Base-by-base conservation (phyloP, 2,113 vertebrate species). In the Oxygymnocypris stewartii region DNA sequence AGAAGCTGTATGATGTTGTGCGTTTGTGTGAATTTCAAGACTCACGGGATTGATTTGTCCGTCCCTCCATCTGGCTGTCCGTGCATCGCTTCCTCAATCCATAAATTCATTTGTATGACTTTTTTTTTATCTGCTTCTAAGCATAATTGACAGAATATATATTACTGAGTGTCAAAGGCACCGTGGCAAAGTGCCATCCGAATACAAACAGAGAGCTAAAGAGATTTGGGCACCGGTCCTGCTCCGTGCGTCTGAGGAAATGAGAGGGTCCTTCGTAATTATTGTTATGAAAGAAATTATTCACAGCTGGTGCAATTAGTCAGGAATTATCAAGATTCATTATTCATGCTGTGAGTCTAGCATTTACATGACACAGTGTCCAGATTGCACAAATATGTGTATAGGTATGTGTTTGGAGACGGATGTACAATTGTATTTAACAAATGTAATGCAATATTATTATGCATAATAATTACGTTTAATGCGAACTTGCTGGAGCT, bases 281-380 rank as follows among this genome's bases (percentile, higher is more conserved):
- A 87, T 88, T 90, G 89, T 89, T 89, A 88, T 90, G 85, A 91
- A 90, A 91, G 85, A 93, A 93, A 93, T 94, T 93, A 92, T 92
- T 92, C 89, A 90, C 93, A 93, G 92, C 89, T 92, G 91, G 83
- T 90, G 90, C 89, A 93, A 92, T 94, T 93, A 92, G 86, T 85
- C 77, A 87, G 86, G 90, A 91, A 93, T 93, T 91, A 89, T 85
- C 88, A 89, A 89, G 92, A 86, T 86, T 84, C 44, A 80, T 75
- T 86, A 76, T 84, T 80, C 86, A 73, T 59, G 47, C 35, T 71
- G 82, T 42, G 75, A 81, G 63, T 81, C 28, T 85, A 76, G 40
- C 79, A 86, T 74, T 42, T 86, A 73, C 37, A 80, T 49, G 31
- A 86, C 37, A 74, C 54, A n/a, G 28, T 25, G 18, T 63, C 74